Conservation (phyloP, 2,888 invertebrate genomes). For the Coecobrya sp. region DNA sequence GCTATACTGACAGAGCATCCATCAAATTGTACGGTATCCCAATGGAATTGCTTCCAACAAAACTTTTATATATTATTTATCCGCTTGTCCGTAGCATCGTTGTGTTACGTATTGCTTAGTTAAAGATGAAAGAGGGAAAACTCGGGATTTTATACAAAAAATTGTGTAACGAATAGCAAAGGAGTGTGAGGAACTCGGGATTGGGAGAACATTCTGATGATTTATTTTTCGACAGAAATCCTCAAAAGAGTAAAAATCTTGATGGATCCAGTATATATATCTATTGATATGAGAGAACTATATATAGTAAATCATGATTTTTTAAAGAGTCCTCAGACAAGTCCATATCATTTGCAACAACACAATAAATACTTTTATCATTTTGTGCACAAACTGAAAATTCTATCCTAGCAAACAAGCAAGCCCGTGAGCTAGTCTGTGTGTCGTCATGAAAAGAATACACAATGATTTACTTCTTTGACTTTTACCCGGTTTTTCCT, state of each 20-base stretch:
- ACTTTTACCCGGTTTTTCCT: conserved; percentile 27
- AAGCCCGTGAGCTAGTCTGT: background rate
- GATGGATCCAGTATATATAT: conserved; percentile 32
- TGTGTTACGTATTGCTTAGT: background rate
- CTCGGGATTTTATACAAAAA: background rate
- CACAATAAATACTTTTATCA: conserved; percentile 28
- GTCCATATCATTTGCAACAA: background rate
- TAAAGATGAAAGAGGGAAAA: background rate
- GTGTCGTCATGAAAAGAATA: conserved; percentile 43
- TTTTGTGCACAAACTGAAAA: background rate
- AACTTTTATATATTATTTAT: background rate
- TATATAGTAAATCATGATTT: background rate
- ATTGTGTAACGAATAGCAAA: background rate
- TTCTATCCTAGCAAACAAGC: conserved; percentile 12
- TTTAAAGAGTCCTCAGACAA: conserved; percentile 24
- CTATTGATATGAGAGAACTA: background rate
- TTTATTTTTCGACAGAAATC: conserved; percentile 70
- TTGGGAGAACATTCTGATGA: conserved; percentile 53
- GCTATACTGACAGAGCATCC: conserved; percentile 49
- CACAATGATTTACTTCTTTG: conserved; percentile 57
- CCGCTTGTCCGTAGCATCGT: background rate
- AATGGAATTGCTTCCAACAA: background rate
- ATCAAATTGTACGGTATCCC: conserved; percentile 31
- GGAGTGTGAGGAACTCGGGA: background rate
- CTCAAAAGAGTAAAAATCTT: conserved; percentile 67